Evolutionary conservation across 2,888 invertebrate genomes (phyloP).

Genomic region (Neria commutata): DNA sequence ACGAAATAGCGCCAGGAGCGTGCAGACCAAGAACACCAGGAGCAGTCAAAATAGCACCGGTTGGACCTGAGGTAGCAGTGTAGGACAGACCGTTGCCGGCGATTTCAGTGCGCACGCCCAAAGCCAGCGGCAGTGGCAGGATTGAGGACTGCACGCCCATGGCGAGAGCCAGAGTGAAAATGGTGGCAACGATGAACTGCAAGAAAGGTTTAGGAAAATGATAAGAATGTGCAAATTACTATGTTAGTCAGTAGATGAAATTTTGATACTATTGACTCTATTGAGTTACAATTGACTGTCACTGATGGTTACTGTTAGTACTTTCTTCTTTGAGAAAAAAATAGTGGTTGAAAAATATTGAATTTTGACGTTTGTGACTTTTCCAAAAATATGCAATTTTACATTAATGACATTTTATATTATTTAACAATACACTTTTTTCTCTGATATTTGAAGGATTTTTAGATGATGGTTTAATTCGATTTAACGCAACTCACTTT

Average conservation of each 20-base stretch:
- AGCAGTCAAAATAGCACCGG: constrained; percentile 11
- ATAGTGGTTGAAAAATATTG: too few species aligned
- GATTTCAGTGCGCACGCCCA: constrained; percentile 38
- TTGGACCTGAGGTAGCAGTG: constrained; percentile 47
- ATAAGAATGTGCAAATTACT: too few species aligned
- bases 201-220: constrained; percentile 5
- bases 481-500: constrained; percentile 45
- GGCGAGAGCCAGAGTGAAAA: constrained; percentile 56
- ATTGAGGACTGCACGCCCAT: constrained; percentile 55
- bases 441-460: neutral
- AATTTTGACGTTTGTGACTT: neutral
- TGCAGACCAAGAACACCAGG: constrained; percentile 12
- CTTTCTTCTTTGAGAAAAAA: too few species aligned
- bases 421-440: neutral
- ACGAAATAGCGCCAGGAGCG: constrained; percentile 35
- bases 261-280: neutral
- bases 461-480: neutral
- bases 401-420: neutral
- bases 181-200: constrained; percentile 48
- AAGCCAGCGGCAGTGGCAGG: constrained; percentile 45
- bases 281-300: neutral
- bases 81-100: constrained; percentile 46
- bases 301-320: neutral
- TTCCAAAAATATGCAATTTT: neutral
- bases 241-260: neutral